Evolutionary conservation across 2,797 vertebrate species (phyloP).

Genomic region (Pantherophis alleghaniensis): DNA sequence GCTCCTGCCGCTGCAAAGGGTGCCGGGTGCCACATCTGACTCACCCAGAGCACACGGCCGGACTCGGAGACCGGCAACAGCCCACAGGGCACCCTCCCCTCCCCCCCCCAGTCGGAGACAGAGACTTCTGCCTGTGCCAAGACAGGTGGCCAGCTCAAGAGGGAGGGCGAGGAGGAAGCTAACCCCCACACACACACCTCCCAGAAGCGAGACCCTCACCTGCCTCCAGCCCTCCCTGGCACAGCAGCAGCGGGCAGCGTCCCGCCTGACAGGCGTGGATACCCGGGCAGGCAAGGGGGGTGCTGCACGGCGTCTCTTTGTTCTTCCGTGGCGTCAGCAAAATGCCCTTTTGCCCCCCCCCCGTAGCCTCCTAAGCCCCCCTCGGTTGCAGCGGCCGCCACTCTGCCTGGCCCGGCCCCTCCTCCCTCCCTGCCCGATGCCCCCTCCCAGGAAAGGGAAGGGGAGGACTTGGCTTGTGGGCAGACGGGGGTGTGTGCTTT

Average conservation of each 20-base stretch:
- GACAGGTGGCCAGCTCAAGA: background rate
- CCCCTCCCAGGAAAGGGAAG: background rate
- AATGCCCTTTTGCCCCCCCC: background rate
- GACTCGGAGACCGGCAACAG: background rate
- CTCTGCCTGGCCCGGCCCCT: background rate
- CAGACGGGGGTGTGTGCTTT: fast-evolving
- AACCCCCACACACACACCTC: too few species aligned
- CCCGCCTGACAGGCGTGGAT: too few species aligned
- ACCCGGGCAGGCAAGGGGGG: too few species aligned
- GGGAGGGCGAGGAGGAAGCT: too few species aligned
- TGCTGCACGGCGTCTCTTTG: background rate
- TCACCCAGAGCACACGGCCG: background rate
- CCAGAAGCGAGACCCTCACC: background rate
- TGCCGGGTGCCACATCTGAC: background rate
- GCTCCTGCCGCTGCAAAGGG: background rate
- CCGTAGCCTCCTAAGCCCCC: too few species aligned
- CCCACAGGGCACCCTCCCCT: background rate
- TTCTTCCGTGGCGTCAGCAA: background rate
- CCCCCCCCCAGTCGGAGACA: too few species aligned
- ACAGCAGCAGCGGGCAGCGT: background rate
- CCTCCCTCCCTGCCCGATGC: background rate
- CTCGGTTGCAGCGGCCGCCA: too few species aligned
- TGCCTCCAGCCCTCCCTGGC: background rate
- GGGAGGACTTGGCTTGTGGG: background rate
- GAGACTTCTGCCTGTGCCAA: too few species aligned